Evolutionary conservation across 2,797 vertebrate genomes (phyloP), one percentile per base, ranked within the genome.

Genomic region (Sebastes nivosus): DNA sequence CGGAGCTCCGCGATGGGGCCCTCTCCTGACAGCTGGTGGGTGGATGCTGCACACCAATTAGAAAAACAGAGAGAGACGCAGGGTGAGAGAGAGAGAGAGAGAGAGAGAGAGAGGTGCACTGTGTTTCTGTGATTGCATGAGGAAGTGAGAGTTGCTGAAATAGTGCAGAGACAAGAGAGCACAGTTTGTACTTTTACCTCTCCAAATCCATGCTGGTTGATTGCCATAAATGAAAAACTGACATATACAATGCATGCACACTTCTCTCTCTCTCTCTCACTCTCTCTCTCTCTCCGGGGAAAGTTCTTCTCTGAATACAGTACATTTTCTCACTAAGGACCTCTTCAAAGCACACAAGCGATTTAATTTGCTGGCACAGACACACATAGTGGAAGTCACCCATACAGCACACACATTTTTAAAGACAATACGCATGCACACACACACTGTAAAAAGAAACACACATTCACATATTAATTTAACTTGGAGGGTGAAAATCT

Each of bases 21-120:
- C 81, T 86, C 59, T 87, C 79, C 84, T 91, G 94, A 91, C 90
- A 92, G 90, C 88, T 87, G 87, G 86, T 84, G 89, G 91, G 88
- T 74, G 83, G 90, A 91, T 79, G 84, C 84, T 85, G 89, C 80
- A 81, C 80, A 88, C 89, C 92, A 93, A 93, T 93, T 92, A 92
- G 81, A 90, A 85, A 87, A 82, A 90, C 67, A 87, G 65, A 73
- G 72, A 61, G 61, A 79, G 61, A 81, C 59, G 74, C 32, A 20
- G 22, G 29, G 58, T 2, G 27, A 36, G 32, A 55, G 77, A 74
- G 30, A 42, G 30, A 42, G 38, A 50, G 46, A 27, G 25, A 42
- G 38, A 34, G 34, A 12, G 36, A 50, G 46, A 42, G 38, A 50
- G 46, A 42, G 55, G 5, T 38, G 38, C 22, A 67, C 11, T 22